phyloP scores from a whole-genome alignment of 2,113 vertebrate genomes.

The Ahaetulla prasina region DNA sequence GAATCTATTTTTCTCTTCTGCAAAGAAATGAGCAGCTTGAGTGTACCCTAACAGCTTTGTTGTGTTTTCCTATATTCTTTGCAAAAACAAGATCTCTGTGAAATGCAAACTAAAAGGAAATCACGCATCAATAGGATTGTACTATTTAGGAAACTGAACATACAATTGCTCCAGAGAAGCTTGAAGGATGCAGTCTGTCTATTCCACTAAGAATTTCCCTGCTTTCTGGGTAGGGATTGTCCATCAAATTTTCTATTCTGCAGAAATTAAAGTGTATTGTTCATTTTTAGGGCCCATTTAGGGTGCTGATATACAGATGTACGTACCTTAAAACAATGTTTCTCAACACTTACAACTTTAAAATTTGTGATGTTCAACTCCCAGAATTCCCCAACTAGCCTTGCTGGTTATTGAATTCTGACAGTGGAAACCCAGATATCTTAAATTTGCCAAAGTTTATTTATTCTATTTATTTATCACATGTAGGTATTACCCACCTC shows the following conservation, averaged over 20 bases:
- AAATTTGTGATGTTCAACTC: neutral
- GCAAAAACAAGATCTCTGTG: constrained; percentile 1
- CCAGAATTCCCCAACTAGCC: neutral
- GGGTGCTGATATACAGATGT: neutral
- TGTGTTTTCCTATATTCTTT: constrained; percentile 2
- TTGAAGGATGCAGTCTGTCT: neutral
- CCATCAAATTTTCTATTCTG: neutral
- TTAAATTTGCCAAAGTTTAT: neutral
- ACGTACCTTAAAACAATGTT: neutral
- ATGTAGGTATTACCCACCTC: neutral
- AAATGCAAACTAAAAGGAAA: constrained; percentile 1
- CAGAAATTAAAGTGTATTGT: neutral
- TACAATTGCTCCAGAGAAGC: neutral
- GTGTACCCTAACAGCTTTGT: constrained; percentile 17
- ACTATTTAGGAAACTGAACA: neutral
- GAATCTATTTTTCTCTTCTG: neutral
- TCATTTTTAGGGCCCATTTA: neutral
- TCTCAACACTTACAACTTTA: neutral
- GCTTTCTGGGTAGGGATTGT: neutral
- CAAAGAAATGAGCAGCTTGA: constrained; percentile 15
- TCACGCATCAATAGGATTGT: neutral
- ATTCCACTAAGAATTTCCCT: neutral
- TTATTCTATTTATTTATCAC: neutral
- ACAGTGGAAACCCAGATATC: neutral
- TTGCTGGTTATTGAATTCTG: neutral